Conservation (phyloP, 1,140 invertebrate species). For the Tigriopus japonicus region DNA sequence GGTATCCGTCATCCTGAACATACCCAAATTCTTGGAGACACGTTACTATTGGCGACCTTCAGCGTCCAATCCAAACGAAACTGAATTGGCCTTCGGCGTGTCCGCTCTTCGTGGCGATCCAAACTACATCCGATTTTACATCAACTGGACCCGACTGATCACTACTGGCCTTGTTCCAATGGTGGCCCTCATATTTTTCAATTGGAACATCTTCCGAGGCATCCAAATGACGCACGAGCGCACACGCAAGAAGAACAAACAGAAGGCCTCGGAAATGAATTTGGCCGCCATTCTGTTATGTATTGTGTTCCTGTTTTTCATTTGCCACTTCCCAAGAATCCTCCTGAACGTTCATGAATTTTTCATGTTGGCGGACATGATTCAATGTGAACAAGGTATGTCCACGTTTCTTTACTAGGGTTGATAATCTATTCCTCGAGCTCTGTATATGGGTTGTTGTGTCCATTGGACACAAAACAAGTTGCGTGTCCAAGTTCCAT, state of each 20-base stretch:
- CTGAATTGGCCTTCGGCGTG: not conserved
- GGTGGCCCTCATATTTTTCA: conserved; percentile 1
- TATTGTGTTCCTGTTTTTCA: conserved; percentile 12
- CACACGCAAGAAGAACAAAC: conserved; percentile 7
- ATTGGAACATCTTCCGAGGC: conserved; percentile 1
- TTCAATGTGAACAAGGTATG: conserved; percentile 3
- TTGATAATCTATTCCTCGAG: too few species aligned
- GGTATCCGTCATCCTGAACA: not conserved
- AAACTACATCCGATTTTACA: conserved; percentile 10
- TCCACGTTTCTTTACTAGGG: not conserved
- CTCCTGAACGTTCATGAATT: conserved; percentile 10
- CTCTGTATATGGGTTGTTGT: not conserved
- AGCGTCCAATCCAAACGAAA: not conserved
- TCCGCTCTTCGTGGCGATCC: conserved; percentile 2
- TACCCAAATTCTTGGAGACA: conserved; percentile 10
- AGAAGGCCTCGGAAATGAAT: conserved; percentile 8
- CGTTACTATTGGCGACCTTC: not conserved
- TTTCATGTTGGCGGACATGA: conserved; percentile 11
- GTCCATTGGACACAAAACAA: not conserved
- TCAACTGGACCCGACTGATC: conserved; percentile 11
- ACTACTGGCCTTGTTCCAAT: conserved; percentile 8
- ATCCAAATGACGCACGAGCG: conserved; percentile 12
- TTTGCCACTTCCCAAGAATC: conserved; percentile 11
- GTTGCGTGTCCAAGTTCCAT: too few species aligned
- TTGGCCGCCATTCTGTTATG: conserved; percentile 11